phyloP scores from a whole-genome alignment of 2,797 vertebrate genomes.

The Rhinichthys osculus region DNA sequence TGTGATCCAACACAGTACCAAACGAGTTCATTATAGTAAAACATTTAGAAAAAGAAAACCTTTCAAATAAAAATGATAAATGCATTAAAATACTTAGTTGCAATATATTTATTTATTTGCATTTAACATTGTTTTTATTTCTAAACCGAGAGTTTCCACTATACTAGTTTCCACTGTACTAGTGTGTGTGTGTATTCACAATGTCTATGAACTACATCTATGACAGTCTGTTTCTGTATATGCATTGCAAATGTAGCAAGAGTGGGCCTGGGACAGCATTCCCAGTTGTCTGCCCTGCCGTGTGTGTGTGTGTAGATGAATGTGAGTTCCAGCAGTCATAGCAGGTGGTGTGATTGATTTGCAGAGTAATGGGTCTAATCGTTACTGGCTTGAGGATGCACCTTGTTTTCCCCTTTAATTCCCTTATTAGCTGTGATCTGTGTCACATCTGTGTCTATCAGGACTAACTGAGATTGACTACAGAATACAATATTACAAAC shows the following conservation, averaged over 20 bases:
- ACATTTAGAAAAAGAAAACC: neutral
- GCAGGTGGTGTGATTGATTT: slow-evolving; percentile 60
- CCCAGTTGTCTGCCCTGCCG: neutral
- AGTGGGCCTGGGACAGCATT: slow-evolving; percentile 21
- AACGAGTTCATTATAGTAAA: neutral
- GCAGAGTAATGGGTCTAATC: slow-evolving; percentile 52
- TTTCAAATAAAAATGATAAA: neutral
- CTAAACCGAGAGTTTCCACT: neutral
- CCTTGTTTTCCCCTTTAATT: slow-evolving; percentile 57
- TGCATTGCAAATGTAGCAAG: slow-evolving; percentile 1
- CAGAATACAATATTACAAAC: slow-evolving; percentile 20
- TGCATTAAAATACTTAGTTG: neutral
- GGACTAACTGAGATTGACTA: slow-evolving; percentile 34
- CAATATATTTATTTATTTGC: neutral
- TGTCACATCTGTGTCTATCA: slow-evolving; percentile 47
- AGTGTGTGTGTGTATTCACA: neutral
- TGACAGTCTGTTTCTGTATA: slow-evolving; percentile 3
- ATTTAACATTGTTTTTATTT: neutral
- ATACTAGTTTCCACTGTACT: neutral
- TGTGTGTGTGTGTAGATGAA: slow-evolving; percentile 35
- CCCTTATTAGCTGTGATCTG: slow-evolving; percentile 56
- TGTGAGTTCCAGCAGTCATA: slow-evolving; percentile 39
- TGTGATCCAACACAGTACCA: neutral
- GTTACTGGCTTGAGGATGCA: slow-evolving; percentile 56
- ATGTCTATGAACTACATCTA: neutral